A percentile compares a stretch with the other conserved stretches of the same genome.
Conservation (phyloP, 2,113 vertebrate species). For the Lampris megalopsis region DNA sequence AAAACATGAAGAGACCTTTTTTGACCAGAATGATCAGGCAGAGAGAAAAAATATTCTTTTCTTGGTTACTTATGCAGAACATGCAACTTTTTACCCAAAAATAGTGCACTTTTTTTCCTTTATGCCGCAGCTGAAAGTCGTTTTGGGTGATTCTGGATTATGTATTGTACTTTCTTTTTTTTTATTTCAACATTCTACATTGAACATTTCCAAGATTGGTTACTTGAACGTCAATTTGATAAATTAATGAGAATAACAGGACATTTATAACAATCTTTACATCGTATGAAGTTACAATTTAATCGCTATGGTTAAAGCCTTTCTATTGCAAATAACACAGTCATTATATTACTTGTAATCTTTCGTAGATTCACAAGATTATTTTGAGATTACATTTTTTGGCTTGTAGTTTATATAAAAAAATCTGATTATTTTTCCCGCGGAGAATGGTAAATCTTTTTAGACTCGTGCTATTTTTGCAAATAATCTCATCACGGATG, state of each 20-base stretch:
- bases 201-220: constrained; percentile 14
- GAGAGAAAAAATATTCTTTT: not conserved
- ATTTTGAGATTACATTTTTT: constrained; percentile 3
- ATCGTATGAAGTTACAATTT: not conserved
- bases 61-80: constrained; percentile 2
- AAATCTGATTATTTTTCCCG: constrained; percentile 16
- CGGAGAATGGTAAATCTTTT: constrained; percentile 9
- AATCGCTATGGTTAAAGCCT: not conserved
- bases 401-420: constrained; percentile 11
- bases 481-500: not conserved
- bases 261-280: not conserved
- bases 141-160: not conserved
- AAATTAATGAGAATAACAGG: constrained; percentile 18
- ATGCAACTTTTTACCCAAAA: constrained; percentile 47
- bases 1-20: not conserved
- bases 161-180: constrained; percentile 15
- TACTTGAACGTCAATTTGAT: constrained; percentile 36
- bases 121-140: constrained; percentile 22
- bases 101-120: constrained; percentile 61
- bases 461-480: constrained; percentile 21
- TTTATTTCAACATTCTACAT: constrained; percentile 22
- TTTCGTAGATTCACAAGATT: not conserved
- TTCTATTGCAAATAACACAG: not conserved
- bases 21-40: constrained; percentile 1
- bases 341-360: not conserved